These are phyloP conservation scores for Eulemur rubriventer DNA, from an alignment of 2,797 vertebrate genomes.

Conservation along the genomic window DNA sequence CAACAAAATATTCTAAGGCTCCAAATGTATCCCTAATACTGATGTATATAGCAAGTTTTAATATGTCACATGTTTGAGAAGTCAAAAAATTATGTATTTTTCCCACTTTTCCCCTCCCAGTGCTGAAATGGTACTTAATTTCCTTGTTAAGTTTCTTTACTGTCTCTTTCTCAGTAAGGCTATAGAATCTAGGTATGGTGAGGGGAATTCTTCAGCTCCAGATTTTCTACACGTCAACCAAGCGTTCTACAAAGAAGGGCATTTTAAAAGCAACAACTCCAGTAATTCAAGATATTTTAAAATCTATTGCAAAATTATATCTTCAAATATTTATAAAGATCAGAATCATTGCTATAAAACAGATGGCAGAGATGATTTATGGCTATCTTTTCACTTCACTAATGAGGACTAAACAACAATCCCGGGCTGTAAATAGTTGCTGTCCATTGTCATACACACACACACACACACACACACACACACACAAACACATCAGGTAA, in stretches of 20 bases:
- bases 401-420: neutral
- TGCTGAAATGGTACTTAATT: neutral
- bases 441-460: neutral
- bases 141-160: neutral
- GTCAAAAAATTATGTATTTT: neutral
- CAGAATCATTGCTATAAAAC: neutral
- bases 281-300: neutral
- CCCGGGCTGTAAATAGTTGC: neutral
- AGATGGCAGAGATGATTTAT: neutral
- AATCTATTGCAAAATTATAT: neutral
- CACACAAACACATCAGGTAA: neutral
- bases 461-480: neutral
- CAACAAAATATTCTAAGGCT: neutral
- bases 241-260: neutral
- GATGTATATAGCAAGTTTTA: neutral
- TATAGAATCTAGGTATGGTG: fast-evolving
- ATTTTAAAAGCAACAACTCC: neutral
- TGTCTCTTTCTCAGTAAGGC: neutral
- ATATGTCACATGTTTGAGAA: neutral
- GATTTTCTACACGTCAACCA: neutral
- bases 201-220: neutral
- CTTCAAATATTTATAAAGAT: slow-evolving; percentile 1
- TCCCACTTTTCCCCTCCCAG: neutral
- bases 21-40: neutral
- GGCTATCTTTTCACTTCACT: neutral